A percentile compares a stretch with the other conserved stretches of the same genome.
These are phyloP conservation scores for Petrophora chlorosata DNA, from an alignment of 2,888 invertebrate species.

Conservation along the genomic window DNA sequence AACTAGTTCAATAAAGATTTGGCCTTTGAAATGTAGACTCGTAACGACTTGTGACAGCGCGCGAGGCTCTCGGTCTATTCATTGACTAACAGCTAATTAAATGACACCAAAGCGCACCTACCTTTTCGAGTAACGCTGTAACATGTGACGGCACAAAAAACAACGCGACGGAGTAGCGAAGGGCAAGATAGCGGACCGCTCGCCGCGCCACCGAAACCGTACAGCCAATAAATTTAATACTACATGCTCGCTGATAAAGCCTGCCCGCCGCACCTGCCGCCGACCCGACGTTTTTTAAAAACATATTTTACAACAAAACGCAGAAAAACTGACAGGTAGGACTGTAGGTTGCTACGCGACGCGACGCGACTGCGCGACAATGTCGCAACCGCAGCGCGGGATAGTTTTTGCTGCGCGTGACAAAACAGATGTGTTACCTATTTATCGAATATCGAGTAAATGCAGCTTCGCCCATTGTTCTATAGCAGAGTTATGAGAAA, in stretches of 20 bases:
- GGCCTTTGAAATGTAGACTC: not conserved
- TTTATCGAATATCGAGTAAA: not conserved
- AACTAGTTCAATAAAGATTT: conserved; percentile 4
- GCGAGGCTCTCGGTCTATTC: not conserved
- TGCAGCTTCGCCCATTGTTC: conserved; percentile 1
- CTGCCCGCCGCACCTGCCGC: conserved; percentile 65
- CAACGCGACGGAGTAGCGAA: conserved; percentile 13
- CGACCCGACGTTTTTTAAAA: conserved; percentile 58
- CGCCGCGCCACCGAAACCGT: conserved; percentile 67
- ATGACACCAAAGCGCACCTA: conserved; percentile 7
- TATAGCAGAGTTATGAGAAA: too few relatives aligned
- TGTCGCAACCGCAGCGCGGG: conserved; percentile 17
- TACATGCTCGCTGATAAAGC: conserved; percentile 66
- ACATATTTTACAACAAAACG: conserved; percentile 68
- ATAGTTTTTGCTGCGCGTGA: conserved; percentile 11
- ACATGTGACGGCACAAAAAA: conserved; percentile 19
- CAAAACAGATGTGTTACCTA: conserved; percentile 12
- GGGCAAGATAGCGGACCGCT: conserved; percentile 53
- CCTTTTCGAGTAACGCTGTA: not conserved
- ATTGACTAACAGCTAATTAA: conserved; percentile 8
- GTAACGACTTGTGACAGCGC: not conserved
- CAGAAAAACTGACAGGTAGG: conserved; percentile 63
- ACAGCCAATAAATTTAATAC: conserved; percentile 66
- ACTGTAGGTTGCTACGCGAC: conserved; percentile 16
- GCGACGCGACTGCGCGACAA: conserved; percentile 28